Percentiles rank a stretch among this genome's conserved stretches.
Conservation (phyloP, 2,113 vertebrate genomes). For the Donacobius atricapilla region DNA sequence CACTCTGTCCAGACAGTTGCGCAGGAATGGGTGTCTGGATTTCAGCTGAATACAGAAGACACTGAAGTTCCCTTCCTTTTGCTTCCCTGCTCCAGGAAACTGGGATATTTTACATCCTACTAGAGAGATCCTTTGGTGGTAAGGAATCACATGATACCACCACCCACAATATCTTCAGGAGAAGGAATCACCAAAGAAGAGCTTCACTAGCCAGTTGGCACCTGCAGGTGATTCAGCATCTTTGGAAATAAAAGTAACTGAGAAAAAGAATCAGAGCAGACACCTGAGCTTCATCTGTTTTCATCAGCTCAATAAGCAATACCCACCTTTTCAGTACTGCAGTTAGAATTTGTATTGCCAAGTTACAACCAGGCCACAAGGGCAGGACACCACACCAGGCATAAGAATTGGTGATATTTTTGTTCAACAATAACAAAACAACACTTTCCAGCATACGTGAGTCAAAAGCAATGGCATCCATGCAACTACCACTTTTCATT, state of each 20-base stretch:
- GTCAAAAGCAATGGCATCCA: neutral
- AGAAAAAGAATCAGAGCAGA: neutral
- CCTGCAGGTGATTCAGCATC: neutral
- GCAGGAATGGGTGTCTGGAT: neutral
- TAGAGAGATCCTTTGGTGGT: neutral
- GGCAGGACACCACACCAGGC: neutral
- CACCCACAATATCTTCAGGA: neutral
- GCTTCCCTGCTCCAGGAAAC: neutral
- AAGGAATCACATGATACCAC: neutral
- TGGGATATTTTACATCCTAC: neutral
- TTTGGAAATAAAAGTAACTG: neutral
- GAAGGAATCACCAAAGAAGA: neutral
- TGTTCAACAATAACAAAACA: neutral
- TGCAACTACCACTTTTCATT: neutral
- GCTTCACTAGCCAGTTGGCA: neutral
- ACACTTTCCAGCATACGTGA: accelerated
- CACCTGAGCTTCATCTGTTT: neutral
- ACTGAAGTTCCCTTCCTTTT: neutral
- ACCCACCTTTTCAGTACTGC: neutral
- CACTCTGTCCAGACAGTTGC: neutral
- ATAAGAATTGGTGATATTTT: neutral
- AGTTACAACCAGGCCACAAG: neutral
- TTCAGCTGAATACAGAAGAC: neutral
- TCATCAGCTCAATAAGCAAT: neutral
- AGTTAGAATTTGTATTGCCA: neutral